Evolutionary conservation across 2,113 vertebrate species (phyloP).

Genomic region (Sitta europaea): DNA sequence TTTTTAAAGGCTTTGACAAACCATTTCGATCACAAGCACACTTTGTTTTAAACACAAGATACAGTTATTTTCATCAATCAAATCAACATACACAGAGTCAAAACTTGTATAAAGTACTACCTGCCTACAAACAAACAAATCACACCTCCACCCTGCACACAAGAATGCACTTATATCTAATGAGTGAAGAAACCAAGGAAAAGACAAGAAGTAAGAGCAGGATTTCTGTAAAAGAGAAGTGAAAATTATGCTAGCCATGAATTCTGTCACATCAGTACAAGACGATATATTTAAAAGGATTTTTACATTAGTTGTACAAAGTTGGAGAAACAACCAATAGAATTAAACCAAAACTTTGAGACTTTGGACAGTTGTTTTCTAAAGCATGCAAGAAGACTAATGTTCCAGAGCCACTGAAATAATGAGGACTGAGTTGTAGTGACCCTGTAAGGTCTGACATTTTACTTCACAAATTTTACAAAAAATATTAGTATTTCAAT

Average conservation of each 20-base stretch:
- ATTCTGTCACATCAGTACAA: neutral
- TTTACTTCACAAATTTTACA: neutral
- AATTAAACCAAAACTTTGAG: neutral
- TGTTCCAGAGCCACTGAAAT: neutral
- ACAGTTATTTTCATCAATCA: conserved; percentile 24
- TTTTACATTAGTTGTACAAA: neutral
- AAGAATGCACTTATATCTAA: neutral
- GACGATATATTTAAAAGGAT: neutral
- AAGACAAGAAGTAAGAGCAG: neutral
- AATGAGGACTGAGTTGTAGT: neutral
- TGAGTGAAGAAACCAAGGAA: neutral
- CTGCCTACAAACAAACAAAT: neutral
- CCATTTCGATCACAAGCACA: neutral
- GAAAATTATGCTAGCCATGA: neutral
- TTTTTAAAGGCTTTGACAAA: neutral
- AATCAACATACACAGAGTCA: neutral
- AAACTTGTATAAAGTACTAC: neutral
- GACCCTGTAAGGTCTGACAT: neutral
- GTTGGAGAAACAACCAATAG: neutral
- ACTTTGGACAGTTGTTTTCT: neutral
- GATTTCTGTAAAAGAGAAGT: neutral
- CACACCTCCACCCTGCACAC: neutral
- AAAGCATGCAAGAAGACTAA: neutral
- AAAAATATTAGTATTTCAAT: neutral
- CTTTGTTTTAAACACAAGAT: neutral